Base-by-base conservation (phyloP, 2,797 vertebrate species). In the Setipinna tenuifilis region DNA sequence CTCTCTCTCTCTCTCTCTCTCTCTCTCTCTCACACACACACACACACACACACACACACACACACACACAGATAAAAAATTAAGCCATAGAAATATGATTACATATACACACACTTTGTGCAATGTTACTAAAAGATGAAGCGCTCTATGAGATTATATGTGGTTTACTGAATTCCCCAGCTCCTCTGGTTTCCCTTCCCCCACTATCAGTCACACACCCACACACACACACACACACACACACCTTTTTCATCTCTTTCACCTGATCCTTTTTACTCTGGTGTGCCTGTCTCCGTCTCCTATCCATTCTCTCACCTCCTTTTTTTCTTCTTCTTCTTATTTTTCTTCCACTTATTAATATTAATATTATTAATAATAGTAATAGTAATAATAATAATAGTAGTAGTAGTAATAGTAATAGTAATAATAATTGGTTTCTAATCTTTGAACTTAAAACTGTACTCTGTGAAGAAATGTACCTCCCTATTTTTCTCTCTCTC, bases 121-220 rank as follows among this genome's bases (percentile, higher is more conserved):
- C 11, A 84, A 83, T 82, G 35, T 44, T 61, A 23, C 65, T 87
- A 46, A 82, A 87, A 81, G 61, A 58, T 31, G 44, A 84, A 82
- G 85, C 65, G 28, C 78, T 80, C 50, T 82, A 85, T 59, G 81
- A 86, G 82, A 89, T 89, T 88, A 88, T 83, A 81, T 84, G 75
- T 54, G 65, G 83, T 87, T 83, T 19, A 50, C 21, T 75, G 48
- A 82, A 48, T 59, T 59, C 71, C 35, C n/a, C 17, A 41, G 12
- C 50, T 7, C 31, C 46, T 65, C 44, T 16, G 62, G 75, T 31
- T 44, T 48, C 41, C 17, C 75, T 57, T 35, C 82, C 80, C 83
- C 81, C 81, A 85, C 75, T 85, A 86, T 83, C 83, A 54, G 87
- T 84, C 35, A 65, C 62, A 62, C 61, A 62, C 61, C 23, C 61